phyloP scores from a whole-genome alignment of 2,113 vertebrate genomes.

The Azemiops feae region DNA sequence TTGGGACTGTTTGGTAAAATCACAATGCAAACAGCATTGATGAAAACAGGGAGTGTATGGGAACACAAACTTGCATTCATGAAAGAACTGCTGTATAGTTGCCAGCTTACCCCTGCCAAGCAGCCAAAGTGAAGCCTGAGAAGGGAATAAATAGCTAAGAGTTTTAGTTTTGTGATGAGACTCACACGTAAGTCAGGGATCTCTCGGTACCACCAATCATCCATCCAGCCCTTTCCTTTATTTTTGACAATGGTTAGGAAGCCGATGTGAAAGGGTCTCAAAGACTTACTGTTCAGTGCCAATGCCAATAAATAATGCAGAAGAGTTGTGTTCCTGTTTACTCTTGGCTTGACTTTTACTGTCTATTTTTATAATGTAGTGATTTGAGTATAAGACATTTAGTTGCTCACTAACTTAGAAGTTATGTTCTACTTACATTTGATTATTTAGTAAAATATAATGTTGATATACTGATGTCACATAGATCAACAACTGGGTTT shows the following conservation, averaged over 20 bases:
- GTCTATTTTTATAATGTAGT: slow-evolving; percentile 3
- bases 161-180: slow-evolving; percentile 50
- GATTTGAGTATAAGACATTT: slow-evolving; percentile 25
- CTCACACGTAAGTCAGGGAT: slow-evolving; percentile 48
- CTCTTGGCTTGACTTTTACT: neutral
- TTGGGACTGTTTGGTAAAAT: neutral
- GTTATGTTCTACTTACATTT: neutral
- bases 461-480: neutral
- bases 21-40: slow-evolving; percentile 31
- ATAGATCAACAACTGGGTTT: neutral
- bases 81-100: slow-evolving; percentile 48
- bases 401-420: neutral
- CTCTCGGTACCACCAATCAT: slow-evolving; percentile 26
- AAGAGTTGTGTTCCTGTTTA: neutral
- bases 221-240: neutral
- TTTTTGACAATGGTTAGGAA: slow-evolving; percentile 31
- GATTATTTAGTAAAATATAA: neutral
- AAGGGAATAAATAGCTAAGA: slow-evolving; percentile 34
- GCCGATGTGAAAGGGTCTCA: slow-evolving; percentile 10
- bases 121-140: slow-evolving; percentile 33
- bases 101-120: slow-evolving; percentile 49
- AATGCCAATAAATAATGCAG: neutral
- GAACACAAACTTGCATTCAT: slow-evolving; percentile 35
- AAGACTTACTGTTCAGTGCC: slow-evolving; percentile 18
- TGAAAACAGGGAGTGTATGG: slow-evolving; percentile 25